Conservation (phyloP, 2,888 invertebrate genomes). For the Pseudococcus longispinus region DNA sequence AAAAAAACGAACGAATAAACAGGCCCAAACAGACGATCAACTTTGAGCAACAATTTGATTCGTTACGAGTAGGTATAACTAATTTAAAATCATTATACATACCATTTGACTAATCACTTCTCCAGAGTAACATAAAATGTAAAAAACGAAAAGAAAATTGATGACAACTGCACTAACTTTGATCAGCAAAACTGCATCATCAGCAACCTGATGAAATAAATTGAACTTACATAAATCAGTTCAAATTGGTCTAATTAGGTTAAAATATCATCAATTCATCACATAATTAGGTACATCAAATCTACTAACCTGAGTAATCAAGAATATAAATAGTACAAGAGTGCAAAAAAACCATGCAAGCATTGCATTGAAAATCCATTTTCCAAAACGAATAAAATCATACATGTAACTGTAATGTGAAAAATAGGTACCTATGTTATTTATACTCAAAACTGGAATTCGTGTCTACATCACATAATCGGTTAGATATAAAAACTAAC, state of each 20-base stretch:
- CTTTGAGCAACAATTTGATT: too few species aligned
- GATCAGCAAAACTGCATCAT: background rate
- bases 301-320: background rate
- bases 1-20: too few species aligned
- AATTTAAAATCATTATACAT: background rate
- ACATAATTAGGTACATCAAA: too few species aligned
- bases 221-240: too few species aligned
- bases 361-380: constrained; percentile 11
- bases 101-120: background rate
- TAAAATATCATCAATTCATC: too few species aligned
- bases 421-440: background rate
- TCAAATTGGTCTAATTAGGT: too few species aligned
- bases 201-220: background rate
- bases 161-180: background rate
- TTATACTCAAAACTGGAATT: too few species aligned
- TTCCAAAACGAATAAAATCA: background rate
- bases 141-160: background rate
- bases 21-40: too few species aligned
- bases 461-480: too few species aligned
- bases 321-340: background rate
- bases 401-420: background rate
- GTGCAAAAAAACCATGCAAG: background rate
- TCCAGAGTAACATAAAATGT: background rate
- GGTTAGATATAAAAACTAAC: background rate
- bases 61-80: too few species aligned